These are phyloP conservation scores for Dendronephthya gigantea DNA, from an alignment of 64 coral and sea anemone genomes.

Conservation along the genomic window DNA sequence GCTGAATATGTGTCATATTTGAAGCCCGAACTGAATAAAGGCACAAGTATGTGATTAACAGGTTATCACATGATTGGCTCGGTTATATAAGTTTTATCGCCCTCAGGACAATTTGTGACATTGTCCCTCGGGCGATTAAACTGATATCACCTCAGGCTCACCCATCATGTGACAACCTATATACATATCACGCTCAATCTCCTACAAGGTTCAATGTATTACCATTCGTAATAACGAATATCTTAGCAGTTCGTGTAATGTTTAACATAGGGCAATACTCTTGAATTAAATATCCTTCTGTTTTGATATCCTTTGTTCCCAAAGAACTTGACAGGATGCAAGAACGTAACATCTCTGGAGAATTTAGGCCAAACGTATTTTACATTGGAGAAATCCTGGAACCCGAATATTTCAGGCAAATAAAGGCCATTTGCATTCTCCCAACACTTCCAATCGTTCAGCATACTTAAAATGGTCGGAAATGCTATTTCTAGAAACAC, in stretches of 20 bases:
- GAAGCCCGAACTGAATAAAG: too few relatives aligned
- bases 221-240: too few relatives aligned
- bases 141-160: too few relatives aligned
- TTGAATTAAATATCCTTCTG: neutral
- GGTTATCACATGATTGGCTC: too few relatives aligned
- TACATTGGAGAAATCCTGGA: neutral
- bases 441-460: neutral
- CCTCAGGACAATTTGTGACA: too few relatives aligned
- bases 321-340: neutral
- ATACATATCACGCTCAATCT: too few relatives aligned
- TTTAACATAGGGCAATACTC: neutral
- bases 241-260: conserved; percentile 5
- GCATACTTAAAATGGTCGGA: neutral
- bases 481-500: neutral
- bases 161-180: too few relatives aligned
- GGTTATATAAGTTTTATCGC: too few relatives aligned
- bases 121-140: too few relatives aligned
- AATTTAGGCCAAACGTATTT: neutral
- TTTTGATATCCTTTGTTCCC: neutral
- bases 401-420: neutral
- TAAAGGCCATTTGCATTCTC: neutral
- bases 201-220: too few relatives aligned
- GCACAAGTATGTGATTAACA: too few relatives aligned
- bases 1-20: too few relatives aligned
- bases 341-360: neutral